Evolutionary conservation across 2,888 invertebrate genomes (phyloP), one percentile per base, ranked within the genome.

Genomic region (Argyra leucocephala): DNA sequence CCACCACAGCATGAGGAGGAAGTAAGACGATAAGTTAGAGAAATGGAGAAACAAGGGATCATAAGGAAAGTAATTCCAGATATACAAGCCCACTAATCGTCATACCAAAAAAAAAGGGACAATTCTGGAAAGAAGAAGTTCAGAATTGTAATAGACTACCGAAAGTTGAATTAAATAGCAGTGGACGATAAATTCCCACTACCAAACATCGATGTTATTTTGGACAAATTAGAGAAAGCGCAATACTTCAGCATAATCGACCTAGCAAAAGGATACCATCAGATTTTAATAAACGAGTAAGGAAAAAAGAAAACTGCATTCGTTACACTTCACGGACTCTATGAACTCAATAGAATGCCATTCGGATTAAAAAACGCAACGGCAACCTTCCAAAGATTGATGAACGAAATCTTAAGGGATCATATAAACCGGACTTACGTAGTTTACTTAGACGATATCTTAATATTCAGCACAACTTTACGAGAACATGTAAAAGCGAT

Each of bases 361-460:
- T 65, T 65, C 48, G 65, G 62, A 26, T 22, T 62, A 22, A 62
- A 65, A 12, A 64, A 66, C 22, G 66, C 64, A 10, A 64, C 66
- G 3, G 36, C 61, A 1, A 66, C 68, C 1, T 68, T 66, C 36
- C n/a, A n/a, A n/a, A n/a, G n/a, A n/a, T n/a, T n/a, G n/a, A n/a
- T n/a, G n/a, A n/a, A n/a, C n/a, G n/a, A 61, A 22, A 57, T 69
- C 18, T 37, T 69, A 24, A 63, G 37, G n/a, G 65, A 69, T 6
- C 64, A 58, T 59, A 65, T 68, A 9, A 66, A 66, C 58, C 67
- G 57, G 26, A 63, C 65, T 3, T 65, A 62, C 60, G 66, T 67
- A 12, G 63, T 68, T 10, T 69, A 69, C 64, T 18, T 69, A n/a
- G 69, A 68, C 57, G 67, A 69, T 59, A 68, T 69, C 24, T 24